Evolutionary conservation across 2,888 invertebrate genomes (phyloP).

Genomic region (Clistopyga incitator): DNA sequence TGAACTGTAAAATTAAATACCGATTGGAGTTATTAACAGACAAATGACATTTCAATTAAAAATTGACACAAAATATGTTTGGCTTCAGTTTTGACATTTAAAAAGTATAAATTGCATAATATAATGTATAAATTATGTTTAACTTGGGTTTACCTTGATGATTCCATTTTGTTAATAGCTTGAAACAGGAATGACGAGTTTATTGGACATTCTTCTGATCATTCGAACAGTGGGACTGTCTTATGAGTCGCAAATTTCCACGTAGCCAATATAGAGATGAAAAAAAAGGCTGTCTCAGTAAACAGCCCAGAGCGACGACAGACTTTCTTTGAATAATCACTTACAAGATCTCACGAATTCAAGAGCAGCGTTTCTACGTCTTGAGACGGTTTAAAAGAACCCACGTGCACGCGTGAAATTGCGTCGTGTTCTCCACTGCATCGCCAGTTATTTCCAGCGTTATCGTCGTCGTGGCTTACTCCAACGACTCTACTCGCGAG

Average conservation of each 20-base stretch:
- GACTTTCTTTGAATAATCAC: slow-evolving; percentile 1
- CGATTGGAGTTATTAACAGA: no score
- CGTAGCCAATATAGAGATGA: not conserved
- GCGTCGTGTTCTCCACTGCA: slow-evolving; percentile 1
- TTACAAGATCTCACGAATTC: not conserved
- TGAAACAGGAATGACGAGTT: not conserved
- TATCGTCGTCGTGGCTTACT: slow-evolving; percentile 10
- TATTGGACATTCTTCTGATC: not conserved
- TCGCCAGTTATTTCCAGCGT: slow-evolving; percentile 35
- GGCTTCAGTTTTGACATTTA: not conserved
- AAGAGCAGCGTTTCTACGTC: not conserved
- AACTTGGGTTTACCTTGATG: not conserved
- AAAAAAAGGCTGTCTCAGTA: not conserved
- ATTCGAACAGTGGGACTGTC: not conserved
- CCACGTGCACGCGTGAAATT: slow-evolving; percentile 1
- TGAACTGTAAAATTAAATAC: no score
- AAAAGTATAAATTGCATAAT: not conserved
- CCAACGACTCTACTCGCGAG: slow-evolving; percentile 6
- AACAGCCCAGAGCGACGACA: not conserved
- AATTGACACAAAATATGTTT: not conserved
- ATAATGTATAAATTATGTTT: not conserved
- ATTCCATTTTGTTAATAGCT: not conserved
- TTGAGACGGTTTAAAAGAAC: not conserved
- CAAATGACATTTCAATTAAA: not conserved
- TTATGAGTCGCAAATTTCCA: not conserved